Conservation (phyloP, 2,797 vertebrate species). For the Tarsius wallacei region DNA sequence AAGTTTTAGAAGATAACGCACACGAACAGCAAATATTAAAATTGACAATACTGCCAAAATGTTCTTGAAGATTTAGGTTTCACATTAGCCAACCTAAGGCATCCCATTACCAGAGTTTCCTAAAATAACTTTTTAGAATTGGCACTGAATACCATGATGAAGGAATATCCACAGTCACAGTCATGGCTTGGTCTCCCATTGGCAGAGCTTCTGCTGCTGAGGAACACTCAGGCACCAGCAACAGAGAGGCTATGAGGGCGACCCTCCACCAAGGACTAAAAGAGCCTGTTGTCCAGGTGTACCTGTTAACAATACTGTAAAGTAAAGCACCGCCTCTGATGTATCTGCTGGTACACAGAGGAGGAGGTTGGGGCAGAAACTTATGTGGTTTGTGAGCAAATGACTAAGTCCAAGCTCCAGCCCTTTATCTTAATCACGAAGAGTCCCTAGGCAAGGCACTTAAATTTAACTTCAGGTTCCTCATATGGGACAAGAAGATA, state of each 20-base stretch:
- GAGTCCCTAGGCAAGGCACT: not conserved
- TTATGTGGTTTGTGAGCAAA: not conserved
- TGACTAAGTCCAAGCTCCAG: not conserved
- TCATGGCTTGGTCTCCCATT: no score
- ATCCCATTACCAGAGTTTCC: not conserved
- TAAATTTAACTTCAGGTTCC: not conserved
- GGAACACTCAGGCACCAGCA: not conserved
- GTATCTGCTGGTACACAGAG: not conserved
- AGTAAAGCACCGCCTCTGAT: not conserved
- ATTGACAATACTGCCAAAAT: not conserved
- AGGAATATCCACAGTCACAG: not conserved
- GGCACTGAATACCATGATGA: not conserved
- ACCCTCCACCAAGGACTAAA: not conserved
- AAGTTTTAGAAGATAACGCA: slow-evolving; percentile 1
- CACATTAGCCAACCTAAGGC: fast-evolving
- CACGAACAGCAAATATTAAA: not conserved
- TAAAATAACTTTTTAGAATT: not conserved
- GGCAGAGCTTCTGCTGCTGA: not conserved
- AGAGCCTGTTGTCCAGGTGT: not conserved
- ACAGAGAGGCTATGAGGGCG: fast-evolving
- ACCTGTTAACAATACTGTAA: fast-evolving
- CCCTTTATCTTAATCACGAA: not conserved
- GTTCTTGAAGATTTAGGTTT: not conserved
- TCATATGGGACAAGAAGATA: not conserved
- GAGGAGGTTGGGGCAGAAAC: not conserved